Evolutionary conservation across 2,113 vertebrate species (phyloP).

Genomic region (Phocoena sinus): DNA sequence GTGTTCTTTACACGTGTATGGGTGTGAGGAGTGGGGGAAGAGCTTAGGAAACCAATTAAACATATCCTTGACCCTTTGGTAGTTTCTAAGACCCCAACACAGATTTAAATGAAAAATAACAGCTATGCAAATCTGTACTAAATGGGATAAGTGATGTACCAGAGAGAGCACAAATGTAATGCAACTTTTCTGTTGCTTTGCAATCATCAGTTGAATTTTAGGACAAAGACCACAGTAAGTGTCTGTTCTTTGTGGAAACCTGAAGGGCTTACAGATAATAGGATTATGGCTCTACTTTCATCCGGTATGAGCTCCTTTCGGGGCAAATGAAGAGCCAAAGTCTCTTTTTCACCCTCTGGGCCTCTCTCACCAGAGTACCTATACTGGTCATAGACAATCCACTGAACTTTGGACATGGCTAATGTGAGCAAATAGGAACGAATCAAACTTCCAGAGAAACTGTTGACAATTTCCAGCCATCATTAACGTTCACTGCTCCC

Average conservation of each 20-base stretch:
- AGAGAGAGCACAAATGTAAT: neutral
- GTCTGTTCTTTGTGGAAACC: neutral
- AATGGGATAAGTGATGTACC: neutral
- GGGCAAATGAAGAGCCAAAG: neutral
- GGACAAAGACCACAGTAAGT: neutral
- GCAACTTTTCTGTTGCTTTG: neutral
- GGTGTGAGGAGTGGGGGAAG: fast-evolving
- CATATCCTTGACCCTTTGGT: neutral
- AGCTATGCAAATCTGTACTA: constrained; percentile 13
- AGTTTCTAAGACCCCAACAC: neutral
- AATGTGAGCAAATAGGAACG: constrained; percentile 69
- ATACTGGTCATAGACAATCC: neutral
- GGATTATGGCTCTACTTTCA: constrained; percentile 52
- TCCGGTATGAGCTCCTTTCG: neutral
- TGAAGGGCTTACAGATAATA: constrained; percentile 24
- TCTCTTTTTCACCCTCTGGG: neutral
- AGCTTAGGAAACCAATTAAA: neutral
- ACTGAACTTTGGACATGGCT: constrained; percentile 52
- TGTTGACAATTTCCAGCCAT: constrained; percentile 82
- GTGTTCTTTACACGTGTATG: neutral
- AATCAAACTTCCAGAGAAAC: constrained; percentile 75
- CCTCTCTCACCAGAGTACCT: neutral
- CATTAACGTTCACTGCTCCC: constrained; percentile 77
- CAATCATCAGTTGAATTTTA: constrained; percentile 21
- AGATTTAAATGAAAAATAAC: neutral